These are phyloP conservation scores for Leucoma salicis DNA, from an alignment of 2,888 invertebrate species.

Conservation along the genomic window DNA sequence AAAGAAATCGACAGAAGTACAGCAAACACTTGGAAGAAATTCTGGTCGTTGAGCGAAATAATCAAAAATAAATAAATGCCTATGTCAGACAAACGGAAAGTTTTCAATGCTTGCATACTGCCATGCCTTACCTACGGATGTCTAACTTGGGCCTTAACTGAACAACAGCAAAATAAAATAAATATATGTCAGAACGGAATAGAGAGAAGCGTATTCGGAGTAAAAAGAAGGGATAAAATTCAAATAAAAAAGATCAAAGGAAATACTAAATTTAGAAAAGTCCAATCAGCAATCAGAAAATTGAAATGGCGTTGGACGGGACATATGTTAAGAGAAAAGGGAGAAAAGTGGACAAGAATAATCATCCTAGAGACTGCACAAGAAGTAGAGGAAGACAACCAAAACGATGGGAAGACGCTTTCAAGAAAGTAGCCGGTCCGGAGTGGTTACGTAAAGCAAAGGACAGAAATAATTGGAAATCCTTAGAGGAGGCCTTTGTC, in stretches of 20 bases:
- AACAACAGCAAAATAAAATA: constrained; percentile 4
- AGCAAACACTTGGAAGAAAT: constrained; percentile 3
- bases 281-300: not conserved
- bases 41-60: constrained; percentile 3
- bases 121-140: constrained; percentile 11
- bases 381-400: no score
- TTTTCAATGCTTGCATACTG: constrained; percentile 9
- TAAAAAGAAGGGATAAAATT: constrained; percentile 1
- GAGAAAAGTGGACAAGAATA: no score
- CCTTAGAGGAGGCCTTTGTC: no score
- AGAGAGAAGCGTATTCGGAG: constrained; percentile 6
- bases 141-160: constrained; percentile 12
- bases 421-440: no score
- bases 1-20: constrained; percentile 2
- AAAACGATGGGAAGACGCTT: no score
- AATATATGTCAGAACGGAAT: constrained; percentile 4
- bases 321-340: no score
- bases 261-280: not conserved
- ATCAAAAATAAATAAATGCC: constrained; percentile 9
- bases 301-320: no score
- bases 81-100: constrained; percentile 5
- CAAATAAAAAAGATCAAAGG: not conserved
- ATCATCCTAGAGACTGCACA: no score
- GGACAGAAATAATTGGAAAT: no score
- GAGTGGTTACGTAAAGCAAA: no score